Conservation (phyloP, 2,113 vertebrate species). For the Natator depressus region DNA sequence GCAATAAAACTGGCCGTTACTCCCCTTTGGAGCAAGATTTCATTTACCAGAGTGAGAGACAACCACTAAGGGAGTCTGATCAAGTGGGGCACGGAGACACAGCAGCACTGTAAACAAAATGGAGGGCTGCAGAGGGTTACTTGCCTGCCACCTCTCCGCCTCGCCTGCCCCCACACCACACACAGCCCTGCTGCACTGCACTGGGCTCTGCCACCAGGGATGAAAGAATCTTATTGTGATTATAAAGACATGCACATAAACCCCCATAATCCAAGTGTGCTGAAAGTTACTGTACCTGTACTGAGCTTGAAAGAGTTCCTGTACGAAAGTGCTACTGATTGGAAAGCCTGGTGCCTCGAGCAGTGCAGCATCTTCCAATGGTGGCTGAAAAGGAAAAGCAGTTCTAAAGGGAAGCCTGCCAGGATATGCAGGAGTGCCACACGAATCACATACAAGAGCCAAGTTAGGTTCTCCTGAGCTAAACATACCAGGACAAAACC, state of each 20-base stretch:
- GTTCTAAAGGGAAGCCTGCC: not conserved
- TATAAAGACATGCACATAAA: not conserved
- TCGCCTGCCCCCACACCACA: too few species aligned
- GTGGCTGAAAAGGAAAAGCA: constrained; percentile 81
- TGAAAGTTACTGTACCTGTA: constrained; percentile 86
- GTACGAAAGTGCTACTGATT: constrained; percentile 93
- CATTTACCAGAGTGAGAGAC: not conserved
- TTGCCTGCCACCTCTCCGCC: not conserved
- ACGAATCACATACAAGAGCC: not conserved
- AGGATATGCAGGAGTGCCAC: fast-evolving
- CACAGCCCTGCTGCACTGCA: not conserved
- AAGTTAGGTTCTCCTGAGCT: not conserved
- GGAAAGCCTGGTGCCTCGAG: constrained; percentile 91
- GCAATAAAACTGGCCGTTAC: not conserved
- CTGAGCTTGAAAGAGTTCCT: constrained; percentile 98
- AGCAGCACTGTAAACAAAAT: not conserved
- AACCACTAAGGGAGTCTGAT: not conserved
- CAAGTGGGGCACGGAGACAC: not conserved
- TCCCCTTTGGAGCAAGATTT: not conserved
- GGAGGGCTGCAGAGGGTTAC: not conserved
- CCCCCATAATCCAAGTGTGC: not conserved
- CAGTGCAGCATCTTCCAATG: constrained; percentile 87
- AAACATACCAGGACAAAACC: not conserved
- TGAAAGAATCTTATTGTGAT: not conserved
- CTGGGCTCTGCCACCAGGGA: not conserved